Conservation (phyloP, 2,888 invertebrate genomes). For the Chloroclysta siterata region DNA sequence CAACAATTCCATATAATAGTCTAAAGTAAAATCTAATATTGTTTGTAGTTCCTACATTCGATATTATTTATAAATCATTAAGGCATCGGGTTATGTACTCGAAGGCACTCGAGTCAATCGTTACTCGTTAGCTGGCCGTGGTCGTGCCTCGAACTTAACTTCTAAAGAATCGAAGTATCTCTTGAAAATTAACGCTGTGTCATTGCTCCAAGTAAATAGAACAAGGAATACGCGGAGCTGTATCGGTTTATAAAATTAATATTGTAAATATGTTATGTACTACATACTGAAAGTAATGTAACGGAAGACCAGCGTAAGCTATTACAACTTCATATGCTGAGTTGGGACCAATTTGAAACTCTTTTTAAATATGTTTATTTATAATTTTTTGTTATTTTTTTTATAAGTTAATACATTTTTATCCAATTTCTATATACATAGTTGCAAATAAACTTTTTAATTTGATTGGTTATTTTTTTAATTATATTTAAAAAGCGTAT, state of each 20-base stretch:
- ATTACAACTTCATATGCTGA: no score
- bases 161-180: conserved; percentile 80
- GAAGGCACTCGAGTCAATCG: conserved; percentile 74
- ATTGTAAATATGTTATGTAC: no score
- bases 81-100: conserved; percentile 62
- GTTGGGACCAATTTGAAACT: no score
- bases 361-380: no score
- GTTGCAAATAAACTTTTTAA: no score
- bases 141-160: conserved; percentile 61
- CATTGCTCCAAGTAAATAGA: conserved; percentile 68
- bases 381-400: no score
- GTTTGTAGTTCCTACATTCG: conserved; percentile 53
- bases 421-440: no score
- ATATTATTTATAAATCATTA: conserved; percentile 60
- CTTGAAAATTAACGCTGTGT: conserved; percentile 79
- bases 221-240: conserved; percentile 52
- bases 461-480: no score
- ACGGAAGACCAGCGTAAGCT: no score
- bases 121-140: conserved; percentile 73
- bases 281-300: no score
- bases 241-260: neutral
- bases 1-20: neutral
- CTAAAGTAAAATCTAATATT: conserved; percentile 15
- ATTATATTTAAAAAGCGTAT: no score
- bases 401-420: no score